Evolutionary conservation across 1,140 invertebrate genomes (phyloP).

Genomic region (Anthonomus grandis): DNA sequence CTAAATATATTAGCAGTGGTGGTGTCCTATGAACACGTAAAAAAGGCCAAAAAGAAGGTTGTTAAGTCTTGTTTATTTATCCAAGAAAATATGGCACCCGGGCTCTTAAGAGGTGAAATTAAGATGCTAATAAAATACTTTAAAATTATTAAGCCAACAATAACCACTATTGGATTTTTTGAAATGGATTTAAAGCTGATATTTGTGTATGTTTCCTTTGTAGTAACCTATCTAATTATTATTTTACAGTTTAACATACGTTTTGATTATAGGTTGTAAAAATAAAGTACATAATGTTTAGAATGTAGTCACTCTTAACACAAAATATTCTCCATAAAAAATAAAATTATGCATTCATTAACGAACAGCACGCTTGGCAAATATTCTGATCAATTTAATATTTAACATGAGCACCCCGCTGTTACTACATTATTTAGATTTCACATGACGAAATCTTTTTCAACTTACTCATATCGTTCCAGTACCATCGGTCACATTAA

Average conservation of each 20-base stretch:
- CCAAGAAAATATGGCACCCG: slow-evolving; percentile 16
- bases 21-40: slow-evolving; percentile 4
- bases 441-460: not conserved
- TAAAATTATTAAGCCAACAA: slow-evolving; percentile 2
- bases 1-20: slow-evolving; percentile 7
- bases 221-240: slow-evolving; percentile 16
- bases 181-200: slow-evolving; percentile 4
- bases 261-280: slow-evolving; percentile 4
- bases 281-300: not conserved
- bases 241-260: slow-evolving; percentile 17
- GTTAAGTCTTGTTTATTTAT: slow-evolving; percentile 16
- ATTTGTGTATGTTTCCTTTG: not conserved
- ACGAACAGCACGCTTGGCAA: slow-evolving; percentile 20
- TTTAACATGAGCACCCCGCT: not conserved
- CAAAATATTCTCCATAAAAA: slow-evolving; percentile 13
- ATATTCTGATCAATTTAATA: slow-evolving; percentile 19
- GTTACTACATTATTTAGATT: not conserved
- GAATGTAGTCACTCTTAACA: not conserved
- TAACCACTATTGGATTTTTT: slow-evolving; percentile 16
- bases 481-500: not conserved
- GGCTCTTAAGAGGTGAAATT: slow-evolving; percentile 1
- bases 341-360: slow-evolving; percentile 24
- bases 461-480: not conserved
- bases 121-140: slow-evolving; percentile 1
- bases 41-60: not conserved